These are phyloP conservation scores for Varanus komodoensis DNA, from an alignment of 2,113 vertebrate species.

Conservation along the genomic window DNA sequence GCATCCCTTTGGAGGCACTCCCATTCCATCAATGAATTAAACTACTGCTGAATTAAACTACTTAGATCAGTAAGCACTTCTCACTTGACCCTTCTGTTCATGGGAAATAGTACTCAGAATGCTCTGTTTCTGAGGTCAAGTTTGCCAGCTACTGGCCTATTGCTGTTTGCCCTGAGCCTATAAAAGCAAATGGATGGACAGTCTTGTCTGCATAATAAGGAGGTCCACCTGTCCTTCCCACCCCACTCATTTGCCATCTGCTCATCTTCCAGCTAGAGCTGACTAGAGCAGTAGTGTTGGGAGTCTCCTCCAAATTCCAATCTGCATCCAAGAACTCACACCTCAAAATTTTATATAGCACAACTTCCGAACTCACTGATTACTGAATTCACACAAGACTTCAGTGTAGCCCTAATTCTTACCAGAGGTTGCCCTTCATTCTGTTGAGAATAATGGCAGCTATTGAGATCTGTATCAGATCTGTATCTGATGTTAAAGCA, in stretches of 20 bases:
- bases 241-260: not conserved
- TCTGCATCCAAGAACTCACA: not conserved
- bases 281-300: not conserved
- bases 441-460: not conserved
- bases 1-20: not conserved
- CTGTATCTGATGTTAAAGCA: not conserved
- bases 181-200: not conserved
- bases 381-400: not conserved
- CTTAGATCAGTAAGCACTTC: not conserved
- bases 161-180: not conserved
- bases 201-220: not conserved
- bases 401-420: not conserved
- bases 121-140: not conserved
- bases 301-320: not conserved
- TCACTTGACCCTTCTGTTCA: not conserved
- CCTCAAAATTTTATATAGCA: not conserved
- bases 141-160: not conserved
- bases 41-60: not conserved
- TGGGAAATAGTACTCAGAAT: not conserved
- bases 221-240: not conserved
- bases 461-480: not conserved
- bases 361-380: not conserved
- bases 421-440: not conserved
- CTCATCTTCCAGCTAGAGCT: not conserved
- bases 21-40: not conserved